These are phyloP conservation scores for Apostichopus leukothele DNA, from an alignment of 53 echinoderm and acorn worm species.

Conservation along the genomic window DNA sequence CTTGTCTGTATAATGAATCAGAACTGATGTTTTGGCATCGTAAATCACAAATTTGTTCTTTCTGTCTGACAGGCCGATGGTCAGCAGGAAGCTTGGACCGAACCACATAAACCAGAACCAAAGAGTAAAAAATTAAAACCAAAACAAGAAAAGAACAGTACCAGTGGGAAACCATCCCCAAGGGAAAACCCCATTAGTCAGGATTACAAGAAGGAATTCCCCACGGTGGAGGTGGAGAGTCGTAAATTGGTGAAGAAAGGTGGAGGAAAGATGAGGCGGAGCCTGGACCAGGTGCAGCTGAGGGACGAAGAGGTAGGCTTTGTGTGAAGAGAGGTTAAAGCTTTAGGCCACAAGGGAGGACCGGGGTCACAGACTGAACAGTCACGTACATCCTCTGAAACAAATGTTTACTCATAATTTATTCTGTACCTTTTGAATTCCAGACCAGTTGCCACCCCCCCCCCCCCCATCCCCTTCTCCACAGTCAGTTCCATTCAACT, in stretches of 20 bases:
- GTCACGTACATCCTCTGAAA: not conserved
- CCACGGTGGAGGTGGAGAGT: constrained; percentile 86
- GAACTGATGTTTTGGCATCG: no score
- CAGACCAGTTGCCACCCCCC: no score
- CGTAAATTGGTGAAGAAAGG: constrained; percentile 67
- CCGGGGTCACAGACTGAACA: no score
- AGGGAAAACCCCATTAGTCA: constrained; percentile 78
- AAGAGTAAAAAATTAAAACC: constrained; percentile 58
- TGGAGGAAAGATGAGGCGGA: constrained; percentile 76
- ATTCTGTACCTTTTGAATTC: no score
- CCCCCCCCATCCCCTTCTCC: no score
- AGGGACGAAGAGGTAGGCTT: constrained; percentile 78
- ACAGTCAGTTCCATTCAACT: no score
- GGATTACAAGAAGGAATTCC: constrained; percentile 86
- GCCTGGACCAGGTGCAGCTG: constrained; percentile 89
- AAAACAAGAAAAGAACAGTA: constrained; percentile 26
- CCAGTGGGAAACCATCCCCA: constrained; percentile 55
- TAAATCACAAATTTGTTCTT: not conserved
- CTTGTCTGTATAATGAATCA: no score
- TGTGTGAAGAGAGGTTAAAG: no score
- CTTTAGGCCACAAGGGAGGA: no score
- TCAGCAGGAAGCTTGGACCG: constrained; percentile 28
- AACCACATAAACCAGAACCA: constrained; percentile 29
- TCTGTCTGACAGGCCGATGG: not conserved
- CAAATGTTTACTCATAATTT: no score